Evolutionary conservation across 1,140 invertebrate genomes (phyloP).

Genomic region (Mylabris phalerata): DNA sequence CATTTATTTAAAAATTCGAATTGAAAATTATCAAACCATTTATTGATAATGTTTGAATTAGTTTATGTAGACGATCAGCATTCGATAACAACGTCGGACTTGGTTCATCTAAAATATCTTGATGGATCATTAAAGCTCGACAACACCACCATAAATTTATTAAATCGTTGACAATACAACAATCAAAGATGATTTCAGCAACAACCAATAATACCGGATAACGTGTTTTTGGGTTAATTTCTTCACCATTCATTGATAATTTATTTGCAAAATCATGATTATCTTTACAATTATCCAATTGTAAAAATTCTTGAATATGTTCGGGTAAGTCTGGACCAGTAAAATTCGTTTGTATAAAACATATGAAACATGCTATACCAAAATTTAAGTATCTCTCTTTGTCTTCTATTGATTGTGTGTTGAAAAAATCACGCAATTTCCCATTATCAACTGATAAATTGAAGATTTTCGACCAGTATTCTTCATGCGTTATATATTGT

Average conservation of each 20-base stretch:
- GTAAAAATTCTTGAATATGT: slow-evolving; percentile 43
- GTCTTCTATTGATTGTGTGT: no score
- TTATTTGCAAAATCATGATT: slow-evolving; percentile 41
- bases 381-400: slow-evolving; percentile 27
- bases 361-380: slow-evolving; percentile 56
- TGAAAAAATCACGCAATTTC: no score
- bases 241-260: slow-evolving; percentile 52
- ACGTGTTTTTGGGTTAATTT: slow-evolving; percentile 57
- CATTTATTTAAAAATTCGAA: not conserved
- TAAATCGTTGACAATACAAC: slow-evolving; percentile 34
- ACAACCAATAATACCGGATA: slow-evolving; percentile 60
- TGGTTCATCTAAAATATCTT: slow-evolving; percentile 64
- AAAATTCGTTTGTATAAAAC: slow-evolving; percentile 77
- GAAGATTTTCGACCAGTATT: no score
- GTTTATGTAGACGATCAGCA: slow-evolving; percentile 51
- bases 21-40: slow-evolving; percentile 18
- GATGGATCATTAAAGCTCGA: slow-evolving; percentile 63
- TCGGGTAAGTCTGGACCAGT: slow-evolving; percentile 56
- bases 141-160: slow-evolving; percentile 65
- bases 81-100: slow-evolving; percentile 57
- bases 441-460: no score
- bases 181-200: slow-evolving; percentile 56
- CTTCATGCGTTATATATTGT: no score
- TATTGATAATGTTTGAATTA: slow-evolving; percentile 32
- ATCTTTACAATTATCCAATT: slow-evolving; percentile 36